Conservation (phyloP, 2,113 vertebrate species). For the Pheucticus melanocephalus region DNA sequence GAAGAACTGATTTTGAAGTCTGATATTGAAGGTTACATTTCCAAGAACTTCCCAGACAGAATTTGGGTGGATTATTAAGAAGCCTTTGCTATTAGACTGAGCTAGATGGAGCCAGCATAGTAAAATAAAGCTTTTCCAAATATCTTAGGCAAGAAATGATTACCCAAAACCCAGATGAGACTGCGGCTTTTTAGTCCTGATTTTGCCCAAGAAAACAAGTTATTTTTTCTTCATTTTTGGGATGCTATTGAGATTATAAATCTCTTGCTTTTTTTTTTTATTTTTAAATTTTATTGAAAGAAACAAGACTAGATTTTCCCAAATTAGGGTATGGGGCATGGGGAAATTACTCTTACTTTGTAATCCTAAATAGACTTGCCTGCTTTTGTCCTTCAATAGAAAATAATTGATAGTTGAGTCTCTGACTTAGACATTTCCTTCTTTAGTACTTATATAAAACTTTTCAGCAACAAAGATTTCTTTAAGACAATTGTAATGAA, state of each 20-base stretch:
- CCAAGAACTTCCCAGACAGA: not conserved
- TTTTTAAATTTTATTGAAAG: not conserved
- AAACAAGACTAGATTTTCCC: not conserved
- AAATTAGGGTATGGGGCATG: accelerated
- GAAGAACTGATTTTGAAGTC: not conserved
- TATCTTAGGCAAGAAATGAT: not conserved
- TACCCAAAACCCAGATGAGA: not conserved
- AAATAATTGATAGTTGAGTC: slow-evolving; percentile 36
- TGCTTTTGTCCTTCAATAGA: not conserved
- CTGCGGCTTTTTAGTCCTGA: not conserved
- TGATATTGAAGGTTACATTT: not conserved
- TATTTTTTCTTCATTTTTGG: not conserved
- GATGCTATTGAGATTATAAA: not conserved
- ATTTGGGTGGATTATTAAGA: not conserved
- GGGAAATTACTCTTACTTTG: accelerated
- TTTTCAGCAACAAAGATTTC: slow-evolving; percentile 43
- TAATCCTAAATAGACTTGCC: not conserved
- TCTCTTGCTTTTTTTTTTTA: not conserved
- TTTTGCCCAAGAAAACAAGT: accelerated
- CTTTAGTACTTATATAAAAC: slow-evolving; percentile 29
- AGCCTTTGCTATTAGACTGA: not conserved
- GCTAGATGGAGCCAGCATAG: not conserved
- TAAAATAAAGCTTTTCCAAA: not conserved
- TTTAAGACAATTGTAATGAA: slow-evolving; percentile 54
- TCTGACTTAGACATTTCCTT: slow-evolving; percentile 36